Conservation (phyloP, 2,888 invertebrate genomes). For the Habrosyne pyritoides region DNA sequence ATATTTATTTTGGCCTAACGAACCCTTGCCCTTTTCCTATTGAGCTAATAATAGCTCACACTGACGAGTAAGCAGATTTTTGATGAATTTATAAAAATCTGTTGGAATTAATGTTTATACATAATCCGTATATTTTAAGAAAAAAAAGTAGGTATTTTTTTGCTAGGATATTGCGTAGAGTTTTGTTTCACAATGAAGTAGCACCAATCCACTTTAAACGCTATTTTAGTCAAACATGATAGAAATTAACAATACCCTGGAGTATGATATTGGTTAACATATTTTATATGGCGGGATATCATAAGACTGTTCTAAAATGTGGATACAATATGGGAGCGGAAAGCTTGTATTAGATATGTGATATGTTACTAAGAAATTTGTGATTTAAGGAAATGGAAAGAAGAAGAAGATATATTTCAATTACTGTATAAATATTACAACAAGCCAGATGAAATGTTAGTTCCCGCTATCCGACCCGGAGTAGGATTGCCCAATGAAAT, state of each 20-base stretch:
- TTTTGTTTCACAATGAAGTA: too few species aligned
- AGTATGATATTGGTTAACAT: too few species aligned
- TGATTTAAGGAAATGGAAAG: constrained; percentile 61
- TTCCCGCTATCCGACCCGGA: constrained; percentile 66
- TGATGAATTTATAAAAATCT: background rate
- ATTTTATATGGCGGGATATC: too few species aligned
- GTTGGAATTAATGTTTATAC: too few species aligned
- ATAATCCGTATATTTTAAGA: too few species aligned
- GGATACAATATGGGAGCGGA: too few species aligned
- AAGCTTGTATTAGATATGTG: background rate
- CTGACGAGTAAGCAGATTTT: constrained; percentile 80
- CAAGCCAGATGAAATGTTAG: constrained; percentile 71
- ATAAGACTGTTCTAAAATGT: too few species aligned
- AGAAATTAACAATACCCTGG: too few species aligned
- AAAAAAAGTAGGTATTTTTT: too few species aligned
- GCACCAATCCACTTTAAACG: too few species aligned
- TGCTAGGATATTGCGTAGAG: too few species aligned
- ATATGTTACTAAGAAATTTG: background rate
- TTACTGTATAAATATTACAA: constrained; percentile 70
- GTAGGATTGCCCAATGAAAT: constrained; percentile 57
- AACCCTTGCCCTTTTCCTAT: constrained; percentile 87
- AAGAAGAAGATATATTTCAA: constrained; percentile 69
- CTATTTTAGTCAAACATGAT: too few species aligned
- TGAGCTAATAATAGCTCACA: constrained; percentile 87
- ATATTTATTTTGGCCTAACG: constrained; percentile 83